Percentiles rank a stretch among this genome's conserved stretches.
phyloP scores from a whole-genome alignment of 1,140 invertebrate species.

The Meloidogyne floridensis region DNA sequence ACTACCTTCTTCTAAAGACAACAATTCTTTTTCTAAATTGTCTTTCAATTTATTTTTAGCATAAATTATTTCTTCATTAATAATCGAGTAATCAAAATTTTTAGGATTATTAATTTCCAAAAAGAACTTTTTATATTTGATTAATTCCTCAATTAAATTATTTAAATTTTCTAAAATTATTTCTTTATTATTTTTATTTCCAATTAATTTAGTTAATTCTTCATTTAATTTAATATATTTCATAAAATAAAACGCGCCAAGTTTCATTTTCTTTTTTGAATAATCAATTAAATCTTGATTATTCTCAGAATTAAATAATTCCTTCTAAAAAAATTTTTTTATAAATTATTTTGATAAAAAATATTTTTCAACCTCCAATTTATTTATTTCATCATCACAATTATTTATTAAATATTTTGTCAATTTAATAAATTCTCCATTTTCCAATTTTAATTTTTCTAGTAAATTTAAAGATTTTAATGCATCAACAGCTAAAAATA shows the following conservation, averaged over 20 bases:
- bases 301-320: neutral
- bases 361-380: neutral
- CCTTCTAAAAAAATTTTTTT: neutral
- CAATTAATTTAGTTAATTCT: neutral
- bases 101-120: neutral
- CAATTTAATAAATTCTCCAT: neutral
- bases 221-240: neutral
- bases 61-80: neutral
- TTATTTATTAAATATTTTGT: neutral
- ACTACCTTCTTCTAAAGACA: neutral
- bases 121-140: slow-evolving; percentile 4
- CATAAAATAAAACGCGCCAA: neutral
- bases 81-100: neutral
- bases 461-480: neutral
- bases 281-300: neutral
- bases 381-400: neutral
- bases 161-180: neutral
- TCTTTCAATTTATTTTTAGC: neutral
- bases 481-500: neutral
- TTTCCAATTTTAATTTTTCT: neutral
- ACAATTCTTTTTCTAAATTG: neutral
- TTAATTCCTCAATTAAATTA: neutral
- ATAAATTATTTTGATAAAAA: neutral
- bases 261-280: neutral
- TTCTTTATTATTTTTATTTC: neutral